phyloP scores from a whole-genome alignment of 2,113 vertebrate genomes.

The Pavo muticus region DNA sequence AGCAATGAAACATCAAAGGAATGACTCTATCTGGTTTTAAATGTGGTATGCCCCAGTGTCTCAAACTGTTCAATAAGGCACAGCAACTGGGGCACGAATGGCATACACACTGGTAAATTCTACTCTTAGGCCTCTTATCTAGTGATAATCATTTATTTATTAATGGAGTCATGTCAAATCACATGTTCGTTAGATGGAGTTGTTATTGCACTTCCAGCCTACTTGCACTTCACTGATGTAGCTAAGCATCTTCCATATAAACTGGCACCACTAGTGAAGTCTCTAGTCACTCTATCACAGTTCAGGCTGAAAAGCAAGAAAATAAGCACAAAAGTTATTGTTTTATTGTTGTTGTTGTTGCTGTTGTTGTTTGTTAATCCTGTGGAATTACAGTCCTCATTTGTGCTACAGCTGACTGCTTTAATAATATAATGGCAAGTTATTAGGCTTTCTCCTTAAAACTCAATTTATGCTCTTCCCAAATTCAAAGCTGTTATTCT shows the following conservation, averaged over 20 bases:
- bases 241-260: background rate
- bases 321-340: background rate
- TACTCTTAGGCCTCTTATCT: background rate
- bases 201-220: background rate
- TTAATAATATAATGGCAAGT: background rate
- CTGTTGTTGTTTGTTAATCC: background rate
- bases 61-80: constrained; percentile 48
- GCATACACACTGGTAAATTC: background rate
- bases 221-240: background rate
- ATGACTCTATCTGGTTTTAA: constrained; percentile 53
- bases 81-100: background rate
- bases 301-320: background rate
- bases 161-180: background rate
- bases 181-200: background rate
- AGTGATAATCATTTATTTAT: background rate
- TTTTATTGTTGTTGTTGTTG: background rate
- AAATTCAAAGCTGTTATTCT: background rate
- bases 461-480: background rate
- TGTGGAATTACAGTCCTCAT: background rate
- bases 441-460: background rate
- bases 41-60: constrained; percentile 41
- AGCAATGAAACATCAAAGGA: constrained; percentile 54
- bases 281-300: background rate
- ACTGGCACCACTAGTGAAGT: background rate
- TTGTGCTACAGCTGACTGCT: background rate